These are phyloP conservation scores for Ganaspis brasiliensis DNA, from an alignment of 2,888 invertebrate species.

Conservation along the genomic window DNA sequence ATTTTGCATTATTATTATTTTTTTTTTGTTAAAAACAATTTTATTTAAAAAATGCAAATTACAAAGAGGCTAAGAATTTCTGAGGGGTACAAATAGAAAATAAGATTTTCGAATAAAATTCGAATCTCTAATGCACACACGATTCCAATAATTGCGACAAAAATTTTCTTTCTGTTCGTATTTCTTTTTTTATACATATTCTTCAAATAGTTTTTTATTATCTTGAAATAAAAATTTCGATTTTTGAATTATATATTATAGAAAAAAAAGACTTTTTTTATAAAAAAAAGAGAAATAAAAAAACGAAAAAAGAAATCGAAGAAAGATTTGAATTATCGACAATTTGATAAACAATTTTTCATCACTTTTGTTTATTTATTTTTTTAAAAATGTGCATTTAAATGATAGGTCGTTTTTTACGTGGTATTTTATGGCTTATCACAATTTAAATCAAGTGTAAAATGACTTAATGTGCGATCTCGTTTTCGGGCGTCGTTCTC, in stretches of 20 bases:
- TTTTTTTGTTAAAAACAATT: no score
- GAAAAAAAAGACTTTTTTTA: background rate
- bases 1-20: background rate
- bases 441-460: constrained; percentile 65
- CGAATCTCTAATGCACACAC: constrained; percentile 70
- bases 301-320: constrained; percentile 13
- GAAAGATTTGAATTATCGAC: no score
- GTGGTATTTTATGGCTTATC: constrained; percentile 56
- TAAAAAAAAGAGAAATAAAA: constrained; percentile 4
- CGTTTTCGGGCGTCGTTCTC: constrained; percentile 62
- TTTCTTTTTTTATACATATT: no score
- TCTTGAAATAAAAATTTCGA: no score
- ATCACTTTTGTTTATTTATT: constrained; percentile 21
- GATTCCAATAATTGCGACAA: constrained; percentile 46
- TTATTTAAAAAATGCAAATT: constrained; percentile 46
- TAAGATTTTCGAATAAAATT: constrained; percentile 67
- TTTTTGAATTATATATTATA: no score
- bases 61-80: constrained; percentile 74
- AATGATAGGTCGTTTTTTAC: constrained; percentile 69
- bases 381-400: constrained; percentile 62
- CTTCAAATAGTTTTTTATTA: no score
- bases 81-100: constrained; percentile 79
- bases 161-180: constrained; percentile 31
- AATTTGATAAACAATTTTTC: background rate
- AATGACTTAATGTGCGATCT: constrained; percentile 69